phyloP scores from a whole-genome alignment of 1,140 invertebrate genomes.

The Drosophila nebulosa region DNA sequence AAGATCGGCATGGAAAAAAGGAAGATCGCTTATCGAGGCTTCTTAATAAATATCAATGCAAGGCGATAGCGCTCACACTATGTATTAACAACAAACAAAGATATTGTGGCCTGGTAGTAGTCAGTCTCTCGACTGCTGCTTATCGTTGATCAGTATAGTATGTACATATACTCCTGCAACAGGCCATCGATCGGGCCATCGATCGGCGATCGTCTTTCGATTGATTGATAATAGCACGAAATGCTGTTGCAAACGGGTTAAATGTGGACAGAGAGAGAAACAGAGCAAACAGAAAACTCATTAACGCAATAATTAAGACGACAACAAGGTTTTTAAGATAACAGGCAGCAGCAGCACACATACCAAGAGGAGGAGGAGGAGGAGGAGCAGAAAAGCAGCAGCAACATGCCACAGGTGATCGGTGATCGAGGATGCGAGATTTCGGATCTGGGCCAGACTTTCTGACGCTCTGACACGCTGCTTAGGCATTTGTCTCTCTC shows the following conservation, averaged over 20 bases:
- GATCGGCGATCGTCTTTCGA: conserved; percentile 60
- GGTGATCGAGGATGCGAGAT: conserved; percentile 9
- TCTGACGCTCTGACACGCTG: conserved; percentile 68
- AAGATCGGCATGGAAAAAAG: conserved; percentile 61
- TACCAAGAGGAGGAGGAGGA: neutral
- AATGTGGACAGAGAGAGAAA: conserved; percentile 17
- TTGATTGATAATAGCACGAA: conserved; percentile 79
- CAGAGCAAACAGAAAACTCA: conserved; percentile 79
- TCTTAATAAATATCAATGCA: conserved; percentile 67
- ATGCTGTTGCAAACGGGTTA: conserved; percentile 70
- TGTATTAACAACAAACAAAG: conserved; percentile 71
- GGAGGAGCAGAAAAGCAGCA: neutral
- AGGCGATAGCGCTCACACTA: conserved; percentile 71
- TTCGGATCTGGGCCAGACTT: conserved; percentile 57
- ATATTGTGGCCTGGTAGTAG: conserved; percentile 37
- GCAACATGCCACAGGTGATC: conserved; percentile 48
- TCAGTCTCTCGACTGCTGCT: conserved; percentile 47
- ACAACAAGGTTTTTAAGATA: conserved; percentile 81
- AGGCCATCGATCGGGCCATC: conserved; percentile 22
- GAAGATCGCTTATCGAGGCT: conserved; percentile 67
- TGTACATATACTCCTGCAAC: conserved; percentile 26
- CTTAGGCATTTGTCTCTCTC: conserved; percentile 68
- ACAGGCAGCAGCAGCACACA: conserved; percentile 41
- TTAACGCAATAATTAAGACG: conserved; percentile 81
- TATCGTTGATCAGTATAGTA: conserved; percentile 63